Evolutionary conservation across 2,797 vertebrate species (phyloP).

Genomic region (Hoplostethus atlanticus): DNA sequence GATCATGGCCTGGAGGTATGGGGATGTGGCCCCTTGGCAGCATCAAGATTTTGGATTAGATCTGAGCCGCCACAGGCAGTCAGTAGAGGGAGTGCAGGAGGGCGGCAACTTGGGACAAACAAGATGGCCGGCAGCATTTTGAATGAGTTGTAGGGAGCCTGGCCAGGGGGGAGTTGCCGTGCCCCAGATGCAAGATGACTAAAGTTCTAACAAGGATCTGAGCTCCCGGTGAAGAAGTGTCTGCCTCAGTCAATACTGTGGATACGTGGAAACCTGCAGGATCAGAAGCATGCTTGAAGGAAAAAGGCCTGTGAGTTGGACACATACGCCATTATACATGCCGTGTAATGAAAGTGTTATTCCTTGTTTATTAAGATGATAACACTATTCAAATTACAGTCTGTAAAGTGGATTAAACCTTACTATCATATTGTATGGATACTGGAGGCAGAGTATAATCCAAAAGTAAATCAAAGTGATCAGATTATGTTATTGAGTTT

Average conservation of each 20-base stretch:
- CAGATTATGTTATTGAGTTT: conserved; percentile 27
- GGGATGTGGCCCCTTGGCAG: conserved; percentile 56
- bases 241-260: conserved; percentile 4
- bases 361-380: conserved; percentile 14
- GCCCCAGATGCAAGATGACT: conserved; percentile 12
- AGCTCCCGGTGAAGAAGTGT: conserved; percentile 21
- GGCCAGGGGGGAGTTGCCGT: conserved; percentile 42
- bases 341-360: conserved; percentile 30
- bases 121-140: conserved; percentile 42
- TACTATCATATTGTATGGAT: conserved; percentile 27
- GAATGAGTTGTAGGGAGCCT: conserved; percentile 19
- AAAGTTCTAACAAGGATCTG: conserved; percentile 25
- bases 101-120: conserved; percentile 46
- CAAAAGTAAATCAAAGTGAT: conserved; percentile 40
- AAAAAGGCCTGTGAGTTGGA: conserved; percentile 14
- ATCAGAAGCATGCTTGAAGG: conserved; percentile 22
- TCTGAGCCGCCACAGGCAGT: conserved; percentile 57
- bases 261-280: conserved; percentile 20
- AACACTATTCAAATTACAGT: conserved; percentile 42
- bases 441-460: conserved; percentile 36
- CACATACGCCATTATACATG: not conserved
- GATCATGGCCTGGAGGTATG: conserved; percentile 32
- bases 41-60: conserved; percentile 41
- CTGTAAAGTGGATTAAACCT: conserved; percentile 48
- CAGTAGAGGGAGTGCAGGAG: conserved; percentile 12